Base-by-base conservation (phyloP, 2,888 invertebrate genomes). In the Cancer borealis region DNA sequence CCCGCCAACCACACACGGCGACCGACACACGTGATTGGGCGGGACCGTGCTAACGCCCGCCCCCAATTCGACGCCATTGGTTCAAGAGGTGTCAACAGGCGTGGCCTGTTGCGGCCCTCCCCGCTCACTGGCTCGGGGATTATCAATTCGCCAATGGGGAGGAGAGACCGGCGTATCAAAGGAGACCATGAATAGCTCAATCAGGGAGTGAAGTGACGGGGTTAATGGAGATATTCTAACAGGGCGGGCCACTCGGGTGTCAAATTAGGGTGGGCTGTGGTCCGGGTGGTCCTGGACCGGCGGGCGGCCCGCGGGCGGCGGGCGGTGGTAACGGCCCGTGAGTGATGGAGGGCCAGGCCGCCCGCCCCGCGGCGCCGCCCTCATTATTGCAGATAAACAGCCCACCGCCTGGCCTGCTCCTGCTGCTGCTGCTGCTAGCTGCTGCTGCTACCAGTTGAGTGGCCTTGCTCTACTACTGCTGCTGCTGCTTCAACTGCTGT, bases 151-250 rank as follows among this genome's bases (percentile, higher is more conserved):
- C 94, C 91, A 91, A 92, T 93, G 92, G 94, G 95, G 95, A 95
- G 95, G 95, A 79, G 95, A 90, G 92, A 93, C 95, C 95, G 95
- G 95, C 93, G 94, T 88, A 95, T 95, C 95, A 95, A 95, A 95
- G 95, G 87, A 92, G 49, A 89, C 94, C 91, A 94, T 95, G 95
- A 95, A 95, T 95, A 95, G 95, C 95, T 95, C 95, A 95, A 95
- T 95, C 95, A 94, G 93, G 93, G 94, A 93, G 92, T 84, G 95
- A 95, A 95, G 95, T 95, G 95, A 95, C 95, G 95, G 95, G 93
- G 95, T 93, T 95, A 95, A 95, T 95, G 94, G 95, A 94, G 95
- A 95, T 93, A 93, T 95, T 95, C 95, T 95, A 95, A 95, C 95
- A 95, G 95, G 95, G 94, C 93, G 95, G 95, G 91, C 94, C 93